A percentile compares a stretch with the other conserved stretches of the same genome.
Evolutionary conservation across 2,113 vertebrate species (phyloP).

Genomic region (Alligator mississippiensis): DNA sequence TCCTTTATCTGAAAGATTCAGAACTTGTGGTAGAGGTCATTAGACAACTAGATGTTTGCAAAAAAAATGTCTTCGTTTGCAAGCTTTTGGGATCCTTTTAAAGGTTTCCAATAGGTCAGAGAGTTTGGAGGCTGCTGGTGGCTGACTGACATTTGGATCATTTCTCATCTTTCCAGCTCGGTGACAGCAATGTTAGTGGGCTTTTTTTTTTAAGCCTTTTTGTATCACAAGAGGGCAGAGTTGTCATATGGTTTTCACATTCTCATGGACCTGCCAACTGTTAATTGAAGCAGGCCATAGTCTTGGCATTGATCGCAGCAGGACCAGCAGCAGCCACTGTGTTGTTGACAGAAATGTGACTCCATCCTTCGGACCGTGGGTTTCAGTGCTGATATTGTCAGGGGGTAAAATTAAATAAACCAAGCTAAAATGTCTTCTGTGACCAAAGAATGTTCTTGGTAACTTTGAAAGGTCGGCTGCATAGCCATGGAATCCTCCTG

Average conservation of each 20-base stretch:
- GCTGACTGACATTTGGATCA: not conserved
- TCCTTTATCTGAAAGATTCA: not conserved
- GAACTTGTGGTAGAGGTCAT: too few relatives aligned
- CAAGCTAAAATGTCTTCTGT: not conserved
- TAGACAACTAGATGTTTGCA: too few relatives aligned
- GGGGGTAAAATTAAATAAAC: not conserved
- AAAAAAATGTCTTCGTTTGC: too few relatives aligned
- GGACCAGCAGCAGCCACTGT: fast-evolving
- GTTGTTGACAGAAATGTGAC: not conserved
- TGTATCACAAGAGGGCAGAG: conserved; percentile 67
- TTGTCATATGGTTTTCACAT: not conserved
- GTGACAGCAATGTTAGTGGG: not conserved
- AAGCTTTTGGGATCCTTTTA: not conserved
- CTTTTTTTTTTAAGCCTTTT: not conserved
- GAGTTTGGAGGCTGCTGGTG: not conserved
- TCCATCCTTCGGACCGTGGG: not conserved
- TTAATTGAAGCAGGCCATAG: not conserved
- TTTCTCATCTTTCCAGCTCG: not conserved
- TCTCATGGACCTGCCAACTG: not conserved
- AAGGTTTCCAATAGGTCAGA: not conserved
- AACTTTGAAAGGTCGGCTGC: conserved; percentile 20
- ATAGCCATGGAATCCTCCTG: fast-evolving
- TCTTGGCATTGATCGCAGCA: not conserved
- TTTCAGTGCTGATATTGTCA: not conserved
- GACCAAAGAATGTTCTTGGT: not conserved